phyloP scores from a whole-genome alignment of 92 coral and sea anemone species.

The Hydrozoanthus gracilis region DNA sequence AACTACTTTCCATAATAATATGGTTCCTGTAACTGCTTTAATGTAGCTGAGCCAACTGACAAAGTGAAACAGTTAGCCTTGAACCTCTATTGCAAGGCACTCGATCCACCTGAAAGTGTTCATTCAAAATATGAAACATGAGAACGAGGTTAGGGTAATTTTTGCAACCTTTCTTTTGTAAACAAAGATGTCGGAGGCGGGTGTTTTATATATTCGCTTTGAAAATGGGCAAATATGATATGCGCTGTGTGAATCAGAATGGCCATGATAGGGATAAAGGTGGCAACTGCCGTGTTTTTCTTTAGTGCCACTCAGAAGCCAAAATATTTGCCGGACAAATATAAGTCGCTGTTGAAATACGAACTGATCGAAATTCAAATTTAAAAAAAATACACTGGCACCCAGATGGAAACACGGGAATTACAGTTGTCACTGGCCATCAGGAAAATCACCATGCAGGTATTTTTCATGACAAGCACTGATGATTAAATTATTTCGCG shows the following conservation, averaged over 20 bases:
- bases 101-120: too few relatives aligned
- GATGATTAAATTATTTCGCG: not conserved
- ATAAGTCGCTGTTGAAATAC: slow-evolving; percentile 17
- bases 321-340: slow-evolving; percentile 13
- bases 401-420: slow-evolving; percentile 6
- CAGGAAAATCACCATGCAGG: slow-evolving; percentile 37
- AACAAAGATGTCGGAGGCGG: not conserved
- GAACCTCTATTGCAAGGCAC: too few relatives aligned
- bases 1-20: too few relatives aligned
- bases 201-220: not conserved
- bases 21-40: too few relatives aligned
- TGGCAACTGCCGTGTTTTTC: slow-evolving; percentile 14
- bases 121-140: too few relatives aligned
- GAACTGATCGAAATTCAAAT: slow-evolving; percentile 17
- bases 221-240: slow-evolving; percentile 16
- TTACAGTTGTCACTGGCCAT: slow-evolving; percentile 36
- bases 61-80: too few relatives aligned
- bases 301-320: slow-evolving; percentile 18
- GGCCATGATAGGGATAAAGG: slow-evolving; percentile 25
- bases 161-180: not conserved
- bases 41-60: too few relatives aligned
- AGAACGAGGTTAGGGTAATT: not conserved
- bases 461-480: not conserved
- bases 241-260: slow-evolving; percentile 8
- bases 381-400: not conserved